Evolutionary conservation across 2,888 invertebrate species (phyloP).

Genomic region (Lymantria dispar): DNA sequence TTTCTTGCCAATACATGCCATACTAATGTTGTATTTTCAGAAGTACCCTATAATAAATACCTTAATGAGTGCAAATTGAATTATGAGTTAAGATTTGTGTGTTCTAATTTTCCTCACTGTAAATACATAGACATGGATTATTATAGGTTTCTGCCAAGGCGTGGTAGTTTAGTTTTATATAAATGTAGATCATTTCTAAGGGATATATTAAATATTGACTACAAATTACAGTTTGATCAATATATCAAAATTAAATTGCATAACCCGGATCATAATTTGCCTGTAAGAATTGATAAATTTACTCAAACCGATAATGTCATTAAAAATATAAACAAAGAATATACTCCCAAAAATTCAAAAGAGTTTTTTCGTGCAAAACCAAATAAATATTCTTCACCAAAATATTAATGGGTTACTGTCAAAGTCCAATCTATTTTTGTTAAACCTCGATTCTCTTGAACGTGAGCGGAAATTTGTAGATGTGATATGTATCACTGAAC

Average conservation of each 20-base stretch:
- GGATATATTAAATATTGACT: not conserved
- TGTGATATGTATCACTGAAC: constrained; percentile 1
- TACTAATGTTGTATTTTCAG: not conserved
- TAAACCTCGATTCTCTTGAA: not conserved
- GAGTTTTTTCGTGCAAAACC: not conserved
- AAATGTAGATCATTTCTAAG: not conserved
- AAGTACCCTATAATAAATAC: not conserved
- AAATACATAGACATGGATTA: not conserved
- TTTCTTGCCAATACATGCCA: not conserved
- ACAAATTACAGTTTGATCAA: not conserved
- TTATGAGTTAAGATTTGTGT: not conserved
- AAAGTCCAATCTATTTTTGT: constrained; percentile 1
- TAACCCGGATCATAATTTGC: not conserved
- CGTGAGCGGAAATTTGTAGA: not conserved
- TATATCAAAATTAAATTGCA: not conserved
- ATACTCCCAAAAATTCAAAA: not conserved
- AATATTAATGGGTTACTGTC: constrained; percentile 7
- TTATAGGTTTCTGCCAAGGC: not conserved
- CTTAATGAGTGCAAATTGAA: not conserved
- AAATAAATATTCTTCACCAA: constrained; percentile 4
- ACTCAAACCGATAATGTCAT: not conserved
- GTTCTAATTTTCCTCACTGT: not conserved
- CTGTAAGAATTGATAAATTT: not conserved
- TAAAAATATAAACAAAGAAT: not conserved
- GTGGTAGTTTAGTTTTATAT: not conserved